These are phyloP conservation scores for Hylaea fasciaria DNA, from an alignment of 2,888 invertebrate genomes.

Conservation along the genomic window DNA sequence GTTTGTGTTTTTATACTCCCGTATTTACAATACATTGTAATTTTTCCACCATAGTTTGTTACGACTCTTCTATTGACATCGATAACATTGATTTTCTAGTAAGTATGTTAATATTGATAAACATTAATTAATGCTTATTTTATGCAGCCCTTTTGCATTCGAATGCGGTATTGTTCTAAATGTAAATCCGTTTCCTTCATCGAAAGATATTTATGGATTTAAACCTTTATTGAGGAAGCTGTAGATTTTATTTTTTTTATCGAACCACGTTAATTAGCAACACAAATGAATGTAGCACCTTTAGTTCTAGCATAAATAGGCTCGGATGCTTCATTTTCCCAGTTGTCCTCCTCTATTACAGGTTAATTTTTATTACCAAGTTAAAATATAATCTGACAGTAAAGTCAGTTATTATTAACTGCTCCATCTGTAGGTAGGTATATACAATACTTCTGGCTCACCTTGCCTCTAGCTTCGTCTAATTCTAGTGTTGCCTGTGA, in stretches of 20 bases:
- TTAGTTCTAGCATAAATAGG: too few relatives aligned
- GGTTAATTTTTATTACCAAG: too few relatives aligned
- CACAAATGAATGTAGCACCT: too few relatives aligned
- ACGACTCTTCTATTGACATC: constrained; percentile 20
- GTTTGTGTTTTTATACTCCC: constrained; percentile 41
- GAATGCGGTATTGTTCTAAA: constrained; percentile 52
- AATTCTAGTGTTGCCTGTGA: background rate
- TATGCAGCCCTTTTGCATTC: constrained; percentile 43
- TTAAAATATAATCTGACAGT: too few relatives aligned
- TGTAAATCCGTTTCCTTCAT: constrained; percentile 49
- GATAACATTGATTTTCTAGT: constrained; percentile 43
- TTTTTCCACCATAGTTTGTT: constrained; percentile 39
- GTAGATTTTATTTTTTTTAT: background rate
- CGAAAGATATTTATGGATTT: constrained; percentile 7
- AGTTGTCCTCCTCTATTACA: too few relatives aligned
- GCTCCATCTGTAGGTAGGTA: too few relatives aligned
- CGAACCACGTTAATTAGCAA: too few relatives aligned
- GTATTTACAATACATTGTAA: constrained; percentile 29
- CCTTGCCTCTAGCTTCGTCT: too few relatives aligned
- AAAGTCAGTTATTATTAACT: too few relatives aligned
- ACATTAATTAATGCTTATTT: constrained; percentile 55
- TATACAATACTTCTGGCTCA: too few relatives aligned
- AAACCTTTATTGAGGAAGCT: constrained; percentile 17
- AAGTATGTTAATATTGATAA: constrained; percentile 45
- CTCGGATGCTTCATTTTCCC: too few relatives aligned